These are phyloP conservation scores for Drosophila aff. DNA, from an alignment of 1,140 invertebrate species.

Conservation along the genomic window DNA sequence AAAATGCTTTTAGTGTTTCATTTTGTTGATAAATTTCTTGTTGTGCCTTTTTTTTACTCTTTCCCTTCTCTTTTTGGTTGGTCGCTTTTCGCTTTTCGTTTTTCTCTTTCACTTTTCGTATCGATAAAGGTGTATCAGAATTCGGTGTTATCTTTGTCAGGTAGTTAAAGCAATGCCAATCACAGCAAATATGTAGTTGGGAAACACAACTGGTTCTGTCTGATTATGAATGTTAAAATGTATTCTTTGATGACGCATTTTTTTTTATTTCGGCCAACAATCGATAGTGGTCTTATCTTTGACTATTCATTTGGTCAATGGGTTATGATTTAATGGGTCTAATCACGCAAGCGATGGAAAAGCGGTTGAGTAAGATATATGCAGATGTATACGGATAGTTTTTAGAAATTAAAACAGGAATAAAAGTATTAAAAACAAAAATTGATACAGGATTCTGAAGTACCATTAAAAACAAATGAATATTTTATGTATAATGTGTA, in stretches of 20 bases:
- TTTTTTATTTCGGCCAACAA: constrained; percentile 4
- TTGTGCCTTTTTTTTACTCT: constrained; percentile 3
- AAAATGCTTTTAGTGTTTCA: constrained; percentile 70
- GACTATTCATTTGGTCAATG: constrained; percentile 37
- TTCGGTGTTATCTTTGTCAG: constrained; percentile 33
- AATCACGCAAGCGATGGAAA: constrained; percentile 15
- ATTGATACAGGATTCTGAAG: neutral
- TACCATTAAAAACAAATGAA: neutral
- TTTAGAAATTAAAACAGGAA: neutral
- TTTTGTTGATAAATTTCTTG: constrained; percentile 49
- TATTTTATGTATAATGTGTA: neutral
- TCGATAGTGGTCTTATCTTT: constrained; percentile 28
- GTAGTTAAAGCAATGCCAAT: constrained; percentile 32
- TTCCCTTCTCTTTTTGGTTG: neutral
- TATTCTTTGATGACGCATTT: constrained; percentile 37
- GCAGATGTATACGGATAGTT: neutral
- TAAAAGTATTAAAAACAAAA: too few species aligned
- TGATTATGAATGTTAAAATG: constrained; percentile 31
- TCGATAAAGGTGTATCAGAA: constrained; percentile 48
- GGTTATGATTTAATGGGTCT: constrained; percentile 42
- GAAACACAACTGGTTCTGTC: constrained; percentile 8
- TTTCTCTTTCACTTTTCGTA: constrained; percentile 19
- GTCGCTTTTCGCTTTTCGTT: neutral
- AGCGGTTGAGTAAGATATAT: neutral
- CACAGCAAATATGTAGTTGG: constrained; percentile 32